These are phyloP conservation scores for Petrophora chlorosata DNA, from an alignment of 2,888 invertebrate genomes.

Conservation along the genomic window DNA sequence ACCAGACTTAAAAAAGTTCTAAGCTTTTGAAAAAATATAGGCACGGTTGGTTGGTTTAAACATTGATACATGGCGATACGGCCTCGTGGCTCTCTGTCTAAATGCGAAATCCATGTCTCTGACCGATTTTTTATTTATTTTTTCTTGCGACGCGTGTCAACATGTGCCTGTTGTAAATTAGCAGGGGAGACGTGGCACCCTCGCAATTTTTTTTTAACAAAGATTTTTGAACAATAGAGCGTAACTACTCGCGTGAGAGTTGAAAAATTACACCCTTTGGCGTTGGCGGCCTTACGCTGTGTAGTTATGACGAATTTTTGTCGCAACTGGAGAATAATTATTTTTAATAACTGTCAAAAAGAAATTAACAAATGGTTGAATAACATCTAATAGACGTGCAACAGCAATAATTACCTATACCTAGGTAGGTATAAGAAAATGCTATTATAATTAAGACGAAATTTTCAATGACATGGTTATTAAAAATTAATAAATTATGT, in stretches of 20 bases:
- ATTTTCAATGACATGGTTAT: no score
- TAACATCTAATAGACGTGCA: no score
- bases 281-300: constrained; percentile 42
- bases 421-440: no score
- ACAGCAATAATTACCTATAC: no score
- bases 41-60: constrained; percentile 53
- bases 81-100: constrained; percentile 54
- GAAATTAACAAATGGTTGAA: background rate
- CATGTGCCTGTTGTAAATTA: constrained; percentile 81
- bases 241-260: constrained; percentile 78
- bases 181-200: constrained; percentile 76
- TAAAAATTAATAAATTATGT: no score
- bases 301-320: constrained; percentile 14
- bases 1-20: background rate
- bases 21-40: background rate
- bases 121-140: constrained; percentile 69
- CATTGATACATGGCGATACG: constrained; percentile 45
- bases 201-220: constrained; percentile 77
- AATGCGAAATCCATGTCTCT: constrained; percentile 76
- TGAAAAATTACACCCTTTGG: constrained; percentile 74
- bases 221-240: constrained; percentile 76
- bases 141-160: constrained; percentile 77
- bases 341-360: constrained; percentile 9
- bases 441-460: no score
- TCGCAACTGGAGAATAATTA: background rate